Evolutionary conservation across 2,797 vertebrate genomes (phyloP), one percentile per base, ranked within the genome.

Genomic region (Neopelma chrysocephalum): DNA sequence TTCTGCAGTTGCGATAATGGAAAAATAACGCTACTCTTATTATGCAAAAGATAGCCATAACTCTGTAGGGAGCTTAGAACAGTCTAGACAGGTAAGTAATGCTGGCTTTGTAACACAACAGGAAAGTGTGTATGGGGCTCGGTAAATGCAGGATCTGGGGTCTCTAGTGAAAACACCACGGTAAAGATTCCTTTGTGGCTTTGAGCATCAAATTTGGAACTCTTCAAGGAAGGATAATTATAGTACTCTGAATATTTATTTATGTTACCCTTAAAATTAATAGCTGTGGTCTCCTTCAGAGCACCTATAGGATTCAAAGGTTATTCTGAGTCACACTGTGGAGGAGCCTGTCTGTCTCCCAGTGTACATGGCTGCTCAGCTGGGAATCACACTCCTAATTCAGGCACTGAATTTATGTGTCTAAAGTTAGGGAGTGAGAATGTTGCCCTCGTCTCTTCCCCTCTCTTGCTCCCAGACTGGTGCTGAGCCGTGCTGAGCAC

Each of bases 241-340:
- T 38, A 61, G 38, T 21, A 66, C 10, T 19, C 12, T 13, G 22
- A 62, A 8, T 60, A 43, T 48, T 66, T 62, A 13, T 56, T 47
- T 56, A 13, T 5, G 34, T 77, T 61, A 38, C 13, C 27, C 32
- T 43, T 19, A 26, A 82, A 72, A 43, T 26, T 3, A 58, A 18
- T 12, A 47, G 16, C 13, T n/a, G 27, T 15, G 15, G 8, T 26
- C 8, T 57, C 8, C 15, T 58, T 42, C 10, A 38, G 43, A 70
- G 29, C 34, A 31, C 7, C 50, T 15, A 0, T 7, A 15, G 4
- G 14, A 36, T 58, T 36, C 36, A 61, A 72, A 54, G 25, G 16
- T 51, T 51, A 16, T 26, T 45, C 72, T 70, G 60, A 45, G 18
- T 38, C 38, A 25, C 3, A 1, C 7, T 26, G 0, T 0, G 0